Evolutionary conservation across 64 coral and sea anemone genomes (phyloP).

Genomic region (Actinia equina): DNA sequence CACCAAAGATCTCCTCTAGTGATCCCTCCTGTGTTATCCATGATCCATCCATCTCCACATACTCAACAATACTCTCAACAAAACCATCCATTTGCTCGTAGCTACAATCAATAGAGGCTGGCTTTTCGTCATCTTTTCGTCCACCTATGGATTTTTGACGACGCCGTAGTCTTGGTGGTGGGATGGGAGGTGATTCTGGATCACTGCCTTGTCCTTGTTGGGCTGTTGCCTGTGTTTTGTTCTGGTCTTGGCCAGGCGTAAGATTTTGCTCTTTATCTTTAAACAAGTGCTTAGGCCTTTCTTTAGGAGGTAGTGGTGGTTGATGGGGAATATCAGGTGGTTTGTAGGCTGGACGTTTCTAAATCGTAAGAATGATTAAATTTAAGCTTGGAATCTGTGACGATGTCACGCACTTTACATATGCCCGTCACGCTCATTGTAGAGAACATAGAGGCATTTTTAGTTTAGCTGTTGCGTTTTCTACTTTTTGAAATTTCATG

Average conservation of each 20-base stretch:
- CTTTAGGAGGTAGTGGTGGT: slow-evolving; percentile 1
- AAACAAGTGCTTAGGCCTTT: neutral
- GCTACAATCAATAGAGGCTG: neutral
- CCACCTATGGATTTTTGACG: neutral
- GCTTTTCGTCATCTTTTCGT: neutral
- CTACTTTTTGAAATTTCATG: too few relatives aligned
- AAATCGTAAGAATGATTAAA: neutral
- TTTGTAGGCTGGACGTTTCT: slow-evolving; percentile 15
- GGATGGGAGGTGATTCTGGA: neutral
- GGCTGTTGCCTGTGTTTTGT: neutral
- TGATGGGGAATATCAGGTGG: neutral
- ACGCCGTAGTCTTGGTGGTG: neutral
- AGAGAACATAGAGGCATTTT: neutral
- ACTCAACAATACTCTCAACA: neutral
- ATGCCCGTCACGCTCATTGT: neutral
- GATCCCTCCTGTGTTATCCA: neutral
- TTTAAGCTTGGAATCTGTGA: neutral
- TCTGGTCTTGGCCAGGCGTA: neutral
- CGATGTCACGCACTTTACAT: neutral
- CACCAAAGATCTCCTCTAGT: neutral
- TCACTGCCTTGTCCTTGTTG: neutral
- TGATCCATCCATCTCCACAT: neutral
- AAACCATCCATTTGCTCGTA: slow-evolving; percentile 1
- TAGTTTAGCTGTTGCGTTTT: too few relatives aligned
- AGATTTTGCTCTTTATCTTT: neutral